These are phyloP conservation scores for Neofelis nebulosa DNA, from an alignment of 2,113 vertebrate genomes.

Conservation along the genomic window DNA sequence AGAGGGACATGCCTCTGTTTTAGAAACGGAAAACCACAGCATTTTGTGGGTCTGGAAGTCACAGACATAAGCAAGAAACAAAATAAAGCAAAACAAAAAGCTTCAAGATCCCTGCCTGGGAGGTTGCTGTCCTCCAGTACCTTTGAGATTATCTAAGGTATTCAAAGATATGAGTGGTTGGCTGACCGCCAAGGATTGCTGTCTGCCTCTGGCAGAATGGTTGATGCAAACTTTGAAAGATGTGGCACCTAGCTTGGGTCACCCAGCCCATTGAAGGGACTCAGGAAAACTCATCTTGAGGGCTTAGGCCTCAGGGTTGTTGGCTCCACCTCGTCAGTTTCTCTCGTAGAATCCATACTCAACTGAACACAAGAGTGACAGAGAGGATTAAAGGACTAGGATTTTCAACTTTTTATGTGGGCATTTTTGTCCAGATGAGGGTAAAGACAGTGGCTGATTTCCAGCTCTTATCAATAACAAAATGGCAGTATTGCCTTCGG, in stretches of 20 bases:
- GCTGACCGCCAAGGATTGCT: neutral
- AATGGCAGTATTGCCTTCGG: neutral
- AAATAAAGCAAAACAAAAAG: neutral
- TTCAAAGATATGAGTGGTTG: constrained; percentile 1
- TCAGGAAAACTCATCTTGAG: neutral
- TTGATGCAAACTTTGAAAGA: neutral
- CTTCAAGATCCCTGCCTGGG: neutral
- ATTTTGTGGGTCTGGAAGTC: constrained; percentile 69
- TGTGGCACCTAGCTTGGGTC: neutral
- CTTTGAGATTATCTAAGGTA: constrained; percentile 1
- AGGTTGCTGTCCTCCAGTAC: neutral
- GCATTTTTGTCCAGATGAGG: neutral
- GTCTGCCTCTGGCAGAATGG: neutral
- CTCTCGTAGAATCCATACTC: neutral
- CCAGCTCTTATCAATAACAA: neutral
- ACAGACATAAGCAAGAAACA: constrained; percentile 29
- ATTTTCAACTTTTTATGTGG: neutral
- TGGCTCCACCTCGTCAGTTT: neutral
- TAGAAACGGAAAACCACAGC: constrained; percentile 63
- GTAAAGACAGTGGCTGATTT: neutral
- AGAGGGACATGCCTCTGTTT: constrained; percentile 59
- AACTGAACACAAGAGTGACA: neutral
- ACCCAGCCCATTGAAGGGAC: neutral
- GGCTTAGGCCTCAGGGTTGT: neutral
- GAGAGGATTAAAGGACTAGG: neutral